Conservation (phyloP, 2,797 vertebrate species). For the Micropoecilia bifurca region DNA sequence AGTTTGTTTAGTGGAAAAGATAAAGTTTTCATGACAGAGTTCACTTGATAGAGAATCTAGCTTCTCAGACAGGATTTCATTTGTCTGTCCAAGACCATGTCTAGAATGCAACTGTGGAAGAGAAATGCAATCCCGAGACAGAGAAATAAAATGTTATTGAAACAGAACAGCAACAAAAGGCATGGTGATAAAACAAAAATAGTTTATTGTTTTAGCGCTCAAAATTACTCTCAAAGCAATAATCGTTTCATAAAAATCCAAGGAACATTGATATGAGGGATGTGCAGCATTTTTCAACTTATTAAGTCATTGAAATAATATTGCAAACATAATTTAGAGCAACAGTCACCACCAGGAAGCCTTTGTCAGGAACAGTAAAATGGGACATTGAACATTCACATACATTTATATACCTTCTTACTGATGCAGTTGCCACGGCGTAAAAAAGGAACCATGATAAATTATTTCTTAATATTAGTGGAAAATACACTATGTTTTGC, state of each 20-base stretch:
- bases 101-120: slow-evolving; percentile 34
- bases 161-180: slow-evolving; percentile 42
- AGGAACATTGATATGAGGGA: slow-evolving; percentile 19
- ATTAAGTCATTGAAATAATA: slow-evolving; percentile 18
- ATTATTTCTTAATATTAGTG: not conserved
- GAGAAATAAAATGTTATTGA: slow-evolving; percentile 43
- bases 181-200: not conserved
- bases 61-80: slow-evolving; percentile 44
- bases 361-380: not conserved
- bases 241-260: slow-evolving; percentile 22
- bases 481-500: not conserved
- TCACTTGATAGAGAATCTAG: slow-evolving; percentile 28
- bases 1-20: not conserved
- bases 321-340: slow-evolving; percentile 24
- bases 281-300: not conserved
- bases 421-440: no score
- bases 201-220: slow-evolving; percentile 42
- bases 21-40: slow-evolving; percentile 3
- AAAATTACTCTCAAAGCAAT: slow-evolving; percentile 43
- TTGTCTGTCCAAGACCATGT: slow-evolving; percentile 27
- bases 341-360: slow-evolving; percentile 11
- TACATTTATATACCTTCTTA: no score
- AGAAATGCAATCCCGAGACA: slow-evolving; percentile 41
- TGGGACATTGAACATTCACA: no score
- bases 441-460: not conserved